Evolutionary conservation across 2,113 vertebrate genomes (phyloP), one percentile per base, ranked within the genome.

Genomic region (Tachycineta bicolor): DNA sequence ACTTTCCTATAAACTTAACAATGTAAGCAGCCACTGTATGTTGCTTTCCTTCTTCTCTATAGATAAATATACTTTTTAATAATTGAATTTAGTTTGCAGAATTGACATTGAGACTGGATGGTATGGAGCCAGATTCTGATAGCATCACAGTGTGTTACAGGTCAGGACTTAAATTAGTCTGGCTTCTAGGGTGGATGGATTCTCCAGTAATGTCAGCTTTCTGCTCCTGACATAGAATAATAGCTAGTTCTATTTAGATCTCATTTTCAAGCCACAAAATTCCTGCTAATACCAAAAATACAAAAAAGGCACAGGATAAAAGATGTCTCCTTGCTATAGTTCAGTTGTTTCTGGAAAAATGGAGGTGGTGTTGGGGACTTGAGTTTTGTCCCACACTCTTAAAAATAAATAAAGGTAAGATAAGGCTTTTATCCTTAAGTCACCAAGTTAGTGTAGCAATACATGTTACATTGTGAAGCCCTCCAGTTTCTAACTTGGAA

Each of bases 211-310:
- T 85, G 74, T 87, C 47, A 77, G 79, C 52, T 93, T 56, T 90
- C 87, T 85, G 52, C 49, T 94, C 37, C 59, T 67, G 85, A 74
- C 58, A 75, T 49, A 94, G 53, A 94, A 87, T 80, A 93, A 94
- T 94, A 76, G 94, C 67, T 69, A 69, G 85, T 95, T 83, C 91
- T 96, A 80, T 92, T 94, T 94, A 95, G 81, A 84, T 93, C 79
- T 92, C 28, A 73, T 83, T 95, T 79, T 83, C 43, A 87, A 94
- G 80, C 49, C 55, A 53, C 62, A 43, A 47, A 16, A 90, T 65
- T 79, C 63, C 65, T 67, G 24, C 80, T 71, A 58, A 43, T 44
- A 39, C 44, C 69, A 49, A 90, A 95, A 91, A 83, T 20, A 50
- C 58, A 76, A 77, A 49, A 90, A 93, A 64, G 9, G 59, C 52